Evolutionary conservation across 2,797 vertebrate genomes (phyloP).

Genomic region (Sebastes flavidus): DNA sequence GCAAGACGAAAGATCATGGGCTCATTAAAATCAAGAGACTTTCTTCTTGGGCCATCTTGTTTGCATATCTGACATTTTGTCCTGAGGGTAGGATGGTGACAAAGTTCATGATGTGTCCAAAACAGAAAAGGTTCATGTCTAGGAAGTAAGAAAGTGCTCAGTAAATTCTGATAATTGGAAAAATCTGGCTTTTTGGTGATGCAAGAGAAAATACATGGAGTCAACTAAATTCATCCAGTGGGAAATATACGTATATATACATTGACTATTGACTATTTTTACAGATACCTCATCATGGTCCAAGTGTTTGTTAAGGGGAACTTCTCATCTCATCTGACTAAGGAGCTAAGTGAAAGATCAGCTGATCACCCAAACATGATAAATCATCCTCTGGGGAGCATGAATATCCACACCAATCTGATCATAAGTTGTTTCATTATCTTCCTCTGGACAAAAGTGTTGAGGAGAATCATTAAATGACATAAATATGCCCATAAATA

Average conservation of each 20-base stretch:
- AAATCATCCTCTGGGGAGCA: not conserved
- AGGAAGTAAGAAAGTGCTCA: not conserved
- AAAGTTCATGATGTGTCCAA: not conserved
- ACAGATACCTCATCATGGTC: fast-evolving
- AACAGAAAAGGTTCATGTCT: not conserved
- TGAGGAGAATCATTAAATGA: not conserved
- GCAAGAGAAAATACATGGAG: not conserved
- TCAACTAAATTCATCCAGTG: not conserved
- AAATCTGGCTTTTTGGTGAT: not conserved
- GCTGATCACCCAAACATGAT: not conserved
- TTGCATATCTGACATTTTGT: not conserved
- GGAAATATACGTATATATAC: fast-evolving
- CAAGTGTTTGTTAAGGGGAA: not conserved
- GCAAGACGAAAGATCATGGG: not conserved
- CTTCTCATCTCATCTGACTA: not conserved
- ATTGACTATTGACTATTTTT: too few relatives aligned
- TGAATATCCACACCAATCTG: not conserved
- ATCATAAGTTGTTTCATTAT: not conserved
- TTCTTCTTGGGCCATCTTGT: not conserved
- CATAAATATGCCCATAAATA: not conserved
- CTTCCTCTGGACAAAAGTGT: too few relatives aligned
- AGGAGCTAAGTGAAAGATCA: not conserved
- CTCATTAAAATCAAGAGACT: not conserved
- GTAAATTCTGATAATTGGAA: not conserved
- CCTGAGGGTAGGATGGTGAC: too few relatives aligned